A percentile compares a stretch with the other conserved stretches of the same genome.
Evolutionary conservation across 2,113 vertebrate species (phyloP).

Genomic region (Sturnira hondurensis): DNA sequence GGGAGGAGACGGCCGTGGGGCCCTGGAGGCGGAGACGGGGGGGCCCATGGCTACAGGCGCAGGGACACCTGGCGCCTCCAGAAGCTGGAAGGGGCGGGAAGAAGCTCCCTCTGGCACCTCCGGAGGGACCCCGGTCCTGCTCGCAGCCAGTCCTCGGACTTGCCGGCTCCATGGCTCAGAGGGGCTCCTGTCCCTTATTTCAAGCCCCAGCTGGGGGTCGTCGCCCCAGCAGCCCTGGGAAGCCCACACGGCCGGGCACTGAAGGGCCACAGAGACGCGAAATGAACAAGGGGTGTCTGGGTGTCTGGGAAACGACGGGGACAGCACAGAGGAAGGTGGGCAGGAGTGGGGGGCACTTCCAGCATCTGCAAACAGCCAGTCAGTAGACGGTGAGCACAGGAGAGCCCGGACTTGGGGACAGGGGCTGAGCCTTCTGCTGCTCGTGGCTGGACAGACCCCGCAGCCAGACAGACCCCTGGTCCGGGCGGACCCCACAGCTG

Average conservation of each 20-base stretch:
- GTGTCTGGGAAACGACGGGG: accelerated
- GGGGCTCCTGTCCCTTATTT: accelerated
- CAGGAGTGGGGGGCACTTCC: too few relatives aligned
- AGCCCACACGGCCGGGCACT: accelerated
- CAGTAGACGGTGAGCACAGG: not conserved
- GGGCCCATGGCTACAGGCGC: accelerated
- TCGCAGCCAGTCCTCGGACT: accelerated
- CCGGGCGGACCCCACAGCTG: not conserved
- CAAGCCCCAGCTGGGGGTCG: accelerated
- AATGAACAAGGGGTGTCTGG: accelerated
- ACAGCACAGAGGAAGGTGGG: too few relatives aligned
- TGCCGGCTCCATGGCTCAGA: accelerated
- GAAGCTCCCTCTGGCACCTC: not conserved
- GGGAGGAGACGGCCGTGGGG: accelerated
- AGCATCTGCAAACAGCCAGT: not conserved
- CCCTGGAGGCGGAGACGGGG: accelerated
- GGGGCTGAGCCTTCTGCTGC: not conserved
- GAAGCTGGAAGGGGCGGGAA: not conserved
- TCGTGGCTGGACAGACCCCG: not conserved
- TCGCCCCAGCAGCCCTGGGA: accelerated
- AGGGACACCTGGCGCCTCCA: accelerated
- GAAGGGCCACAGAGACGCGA: accelerated
- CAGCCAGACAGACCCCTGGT: accelerated
- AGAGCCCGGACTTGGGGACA: accelerated
- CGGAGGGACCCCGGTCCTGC: not conserved